Conservation (phyloP, 2,888 invertebrate species). For the Xestia rhomboidea region DNA sequence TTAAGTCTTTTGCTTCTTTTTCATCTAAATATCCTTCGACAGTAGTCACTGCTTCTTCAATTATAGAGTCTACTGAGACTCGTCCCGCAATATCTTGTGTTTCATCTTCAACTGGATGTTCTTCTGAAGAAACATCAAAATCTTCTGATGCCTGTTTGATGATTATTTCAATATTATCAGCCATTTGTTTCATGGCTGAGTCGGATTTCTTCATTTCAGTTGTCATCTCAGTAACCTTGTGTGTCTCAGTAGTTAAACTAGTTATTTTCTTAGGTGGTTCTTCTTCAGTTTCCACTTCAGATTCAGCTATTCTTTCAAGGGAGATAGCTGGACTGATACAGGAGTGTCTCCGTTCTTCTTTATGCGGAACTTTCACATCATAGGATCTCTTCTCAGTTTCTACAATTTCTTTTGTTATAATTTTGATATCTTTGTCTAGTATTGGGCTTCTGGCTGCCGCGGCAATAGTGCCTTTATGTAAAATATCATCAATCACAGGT, state of each 20-base stretch:
- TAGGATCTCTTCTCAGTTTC: slow-evolving; percentile 87
- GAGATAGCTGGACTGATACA: slow-evolving; percentile 88
- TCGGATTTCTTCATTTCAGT: slow-evolving; percentile 86
- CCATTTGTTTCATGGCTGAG: slow-evolving; percentile 89
- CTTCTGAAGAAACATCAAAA: slow-evolving; percentile 85
- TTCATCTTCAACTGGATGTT: slow-evolving; percentile 75
- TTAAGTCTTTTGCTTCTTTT: slow-evolving; percentile 74
- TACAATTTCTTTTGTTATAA: slow-evolving; percentile 81
- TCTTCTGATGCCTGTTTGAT: slow-evolving; percentile 89
- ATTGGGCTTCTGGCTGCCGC: slow-evolving; percentile 83
- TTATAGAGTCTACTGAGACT: slow-evolving; percentile 88
- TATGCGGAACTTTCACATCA: slow-evolving; percentile 87
- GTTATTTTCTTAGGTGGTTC: slow-evolving; percentile 73
- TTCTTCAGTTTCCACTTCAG: slow-evolving; percentile 87
- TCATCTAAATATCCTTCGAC: slow-evolving; percentile 84
- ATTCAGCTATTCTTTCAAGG: slow-evolving; percentile 87
- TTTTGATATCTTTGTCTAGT: slow-evolving; percentile 84
- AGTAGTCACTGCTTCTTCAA: slow-evolving; percentile 86
- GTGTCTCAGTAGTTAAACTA: slow-evolving; percentile 62
- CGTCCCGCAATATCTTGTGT: slow-evolving; percentile 79
- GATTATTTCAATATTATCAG: slow-evolving; percentile 89
- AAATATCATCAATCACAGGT: slow-evolving; percentile 86
- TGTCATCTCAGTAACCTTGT: slow-evolving; percentile 68
- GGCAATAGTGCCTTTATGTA: slow-evolving; percentile 84
- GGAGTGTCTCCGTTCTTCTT: slow-evolving; percentile 87